A percentile compares a stretch with the other conserved stretches of the same genome.
These are phyloP conservation scores for Stictocephala bisonia DNA, from an alignment of 2,888 invertebrate species.

Conservation along the genomic window DNA sequence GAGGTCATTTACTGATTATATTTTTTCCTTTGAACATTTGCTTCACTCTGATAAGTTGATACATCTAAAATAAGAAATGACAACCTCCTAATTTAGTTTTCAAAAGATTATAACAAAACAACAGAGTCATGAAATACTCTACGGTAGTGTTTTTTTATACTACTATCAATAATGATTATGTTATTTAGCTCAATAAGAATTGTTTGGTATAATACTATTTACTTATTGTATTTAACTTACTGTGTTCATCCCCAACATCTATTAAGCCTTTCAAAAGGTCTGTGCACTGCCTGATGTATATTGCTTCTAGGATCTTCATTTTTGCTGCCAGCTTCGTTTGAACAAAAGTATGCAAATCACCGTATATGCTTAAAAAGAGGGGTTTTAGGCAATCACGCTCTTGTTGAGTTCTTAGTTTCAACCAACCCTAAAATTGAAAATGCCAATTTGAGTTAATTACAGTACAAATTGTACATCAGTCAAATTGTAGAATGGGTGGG, in stretches of 20 bases:
- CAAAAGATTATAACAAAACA: too few relatives aligned
- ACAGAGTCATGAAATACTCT: too few relatives aligned
- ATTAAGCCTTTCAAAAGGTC: constrained; percentile 82
- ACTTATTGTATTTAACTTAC: background rate
- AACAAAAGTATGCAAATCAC: constrained; percentile 76
- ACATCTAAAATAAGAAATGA: too few relatives aligned
- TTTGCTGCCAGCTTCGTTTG: constrained; percentile 77
- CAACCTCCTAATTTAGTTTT: too few relatives aligned
- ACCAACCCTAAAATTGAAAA: constrained; percentile 71
- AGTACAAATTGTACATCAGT: background rate
- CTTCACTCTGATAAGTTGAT: too few relatives aligned
- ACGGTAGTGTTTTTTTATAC: too few relatives aligned
- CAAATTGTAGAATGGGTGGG: background rate
- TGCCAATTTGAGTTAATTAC: background rate
- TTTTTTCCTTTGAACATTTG: too few relatives aligned
- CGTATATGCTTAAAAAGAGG: constrained; percentile 79
- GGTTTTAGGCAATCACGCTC: constrained; percentile 73
- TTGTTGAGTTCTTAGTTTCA: constrained; percentile 71
- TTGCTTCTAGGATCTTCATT: constrained; percentile 85
- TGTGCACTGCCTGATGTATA: constrained; percentile 83
- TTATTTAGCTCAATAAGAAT: too few relatives aligned
- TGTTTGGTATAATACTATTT: background rate
- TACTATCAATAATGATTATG: too few relatives aligned
- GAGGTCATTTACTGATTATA: too few relatives aligned
- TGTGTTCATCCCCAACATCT: constrained; percentile 66